phyloP scores from a whole-genome alignment of 2,797 vertebrate species.

The Danio jaintianensis region DNA sequence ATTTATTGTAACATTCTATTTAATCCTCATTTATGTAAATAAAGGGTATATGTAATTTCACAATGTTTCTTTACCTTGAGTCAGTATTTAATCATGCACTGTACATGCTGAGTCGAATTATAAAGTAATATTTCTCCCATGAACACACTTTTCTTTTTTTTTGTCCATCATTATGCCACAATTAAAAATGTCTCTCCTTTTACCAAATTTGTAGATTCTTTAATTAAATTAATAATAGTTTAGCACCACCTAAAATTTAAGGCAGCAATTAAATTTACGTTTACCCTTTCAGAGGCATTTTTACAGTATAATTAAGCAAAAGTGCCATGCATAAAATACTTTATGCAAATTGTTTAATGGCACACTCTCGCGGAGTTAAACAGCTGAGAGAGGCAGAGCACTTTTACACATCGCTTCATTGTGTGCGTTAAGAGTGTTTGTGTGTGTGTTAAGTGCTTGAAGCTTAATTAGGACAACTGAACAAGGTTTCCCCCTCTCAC shows the following conservation, averaged over 20 bases:
- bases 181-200: neutral
- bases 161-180: conserved; percentile 3
- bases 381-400: conserved; percentile 6
- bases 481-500: conserved; percentile 55
- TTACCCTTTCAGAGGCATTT: neutral
- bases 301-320: neutral
- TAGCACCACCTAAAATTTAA: neutral
- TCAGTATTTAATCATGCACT: conserved; percentile 32
- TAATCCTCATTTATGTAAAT: conserved; percentile 88
- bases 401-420: conserved; percentile 53
- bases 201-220: too few species aligned
- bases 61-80: conserved; percentile 61
- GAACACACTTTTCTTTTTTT: neutral
- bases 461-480: conserved; percentile 79
- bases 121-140: neutral
- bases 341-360: neutral
- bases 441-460: conserved; percentile 63
- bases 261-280: neutral
- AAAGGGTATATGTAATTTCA: conserved; percentile 86
- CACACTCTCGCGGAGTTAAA: conserved; percentile 29
- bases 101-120: conserved; percentile 17
- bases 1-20: conserved; percentile 88
- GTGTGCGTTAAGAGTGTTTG: conserved; percentile 35
- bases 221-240: neutral
- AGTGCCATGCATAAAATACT: neutral